Percentiles rank a stretch among this genome's conserved stretches.
Evolutionary conservation across 2,113 vertebrate genomes (phyloP).

Genomic region (Rhea americana): DNA sequence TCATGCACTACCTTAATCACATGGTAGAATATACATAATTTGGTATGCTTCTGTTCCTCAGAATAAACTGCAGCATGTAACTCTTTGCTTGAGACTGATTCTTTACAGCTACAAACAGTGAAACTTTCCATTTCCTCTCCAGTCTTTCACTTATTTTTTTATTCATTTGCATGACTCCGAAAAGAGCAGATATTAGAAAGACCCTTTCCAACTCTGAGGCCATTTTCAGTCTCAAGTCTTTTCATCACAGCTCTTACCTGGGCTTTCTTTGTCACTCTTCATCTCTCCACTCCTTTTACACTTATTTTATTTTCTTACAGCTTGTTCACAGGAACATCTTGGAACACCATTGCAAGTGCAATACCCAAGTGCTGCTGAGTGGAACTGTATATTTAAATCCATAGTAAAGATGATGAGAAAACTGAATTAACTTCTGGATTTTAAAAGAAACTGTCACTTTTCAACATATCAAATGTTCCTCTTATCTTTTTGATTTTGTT

Average conservation of each 20-base stretch:
- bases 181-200: not conserved
- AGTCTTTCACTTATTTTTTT: not conserved
- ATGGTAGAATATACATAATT: not conserved
- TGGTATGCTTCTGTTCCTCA: not conserved
- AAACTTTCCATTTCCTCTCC: not conserved
- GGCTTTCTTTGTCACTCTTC: not conserved
- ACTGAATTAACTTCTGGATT: not conserved
- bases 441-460: not conserved
- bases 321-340: not conserved
- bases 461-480: not conserved
- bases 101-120: not conserved
- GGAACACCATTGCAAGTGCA: not conserved
- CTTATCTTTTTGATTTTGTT: not conserved
- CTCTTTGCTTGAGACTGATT: not conserved
- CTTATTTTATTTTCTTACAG: not conserved
- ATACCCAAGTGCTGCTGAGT: not conserved
- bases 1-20: not conserved
- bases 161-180: not conserved
- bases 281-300: not conserved
- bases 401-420: not conserved
- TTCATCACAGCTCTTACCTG: not conserved
- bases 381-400: not conserved
- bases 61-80: not conserved
- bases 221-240: not conserved
- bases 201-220: not conserved